phyloP scores from a whole-genome alignment of 1,140 invertebrate genomes.

The Pissodes strobi region DNA sequence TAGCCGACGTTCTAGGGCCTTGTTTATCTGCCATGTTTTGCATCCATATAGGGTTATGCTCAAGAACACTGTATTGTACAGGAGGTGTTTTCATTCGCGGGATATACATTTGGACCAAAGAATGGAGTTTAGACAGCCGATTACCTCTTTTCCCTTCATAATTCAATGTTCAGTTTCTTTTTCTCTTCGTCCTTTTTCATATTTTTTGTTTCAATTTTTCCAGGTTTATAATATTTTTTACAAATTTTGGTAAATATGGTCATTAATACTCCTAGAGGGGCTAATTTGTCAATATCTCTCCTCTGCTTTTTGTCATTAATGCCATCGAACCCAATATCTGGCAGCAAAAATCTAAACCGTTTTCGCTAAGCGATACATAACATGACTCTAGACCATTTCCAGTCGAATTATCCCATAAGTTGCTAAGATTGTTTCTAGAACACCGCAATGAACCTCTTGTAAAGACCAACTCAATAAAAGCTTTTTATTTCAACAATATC shows the following conservation, averaged over 20 bases:
- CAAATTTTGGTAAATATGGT: slow-evolving; percentile 41
- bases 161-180: no score
- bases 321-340: slow-evolving; percentile 2
- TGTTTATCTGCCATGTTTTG: no score
- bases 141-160: no score
- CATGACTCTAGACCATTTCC: slow-evolving; percentile 42
- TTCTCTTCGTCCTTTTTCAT: no score
- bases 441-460: slow-evolving; percentile 4
- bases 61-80: no score
- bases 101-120: no score
- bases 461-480: slow-evolving; percentile 20
- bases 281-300: slow-evolving; percentile 48
- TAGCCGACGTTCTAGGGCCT: no score
- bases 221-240: no score
- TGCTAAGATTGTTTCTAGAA: slow-evolving; percentile 16
- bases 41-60: no score
- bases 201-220: no score
- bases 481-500: slow-evolving; percentile 23
- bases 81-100: no score
- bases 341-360: slow-evolving; percentile 30
- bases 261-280: slow-evolving; percentile 53
- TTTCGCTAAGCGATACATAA: slow-evolving; percentile 18
- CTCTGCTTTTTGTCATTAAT: background rate
- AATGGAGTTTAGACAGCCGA: no score
- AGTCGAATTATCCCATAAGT: slow-evolving; percentile 44